These are phyloP conservation scores for Osmerus mordax DNA, from an alignment of 2,113 vertebrate genomes.

Conservation along the genomic window DNA sequence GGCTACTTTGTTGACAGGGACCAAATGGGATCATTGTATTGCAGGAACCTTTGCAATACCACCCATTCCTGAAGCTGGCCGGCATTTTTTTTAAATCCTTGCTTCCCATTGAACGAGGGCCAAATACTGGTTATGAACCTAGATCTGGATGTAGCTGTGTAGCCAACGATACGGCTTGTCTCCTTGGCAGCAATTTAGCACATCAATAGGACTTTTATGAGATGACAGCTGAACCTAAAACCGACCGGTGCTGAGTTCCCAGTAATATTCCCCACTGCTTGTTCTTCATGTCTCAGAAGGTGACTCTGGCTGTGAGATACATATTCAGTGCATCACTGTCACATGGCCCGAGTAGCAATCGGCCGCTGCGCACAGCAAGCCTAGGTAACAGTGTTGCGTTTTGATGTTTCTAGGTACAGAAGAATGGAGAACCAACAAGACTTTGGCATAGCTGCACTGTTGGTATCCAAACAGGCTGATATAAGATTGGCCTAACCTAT, in stretches of 20 bases:
- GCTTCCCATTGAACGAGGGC: too few species aligned
- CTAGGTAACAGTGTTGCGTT: constrained; percentile 13
- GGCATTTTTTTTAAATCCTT: too few species aligned
- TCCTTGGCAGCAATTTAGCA: background rate
- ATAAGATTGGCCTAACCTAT: too few species aligned
- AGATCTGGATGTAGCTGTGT: too few species aligned
- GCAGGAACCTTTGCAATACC: too few species aligned
- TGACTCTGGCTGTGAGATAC: background rate
- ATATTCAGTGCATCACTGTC: constrained; percentile 6
- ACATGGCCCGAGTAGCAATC: background rate
- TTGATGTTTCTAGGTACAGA: background rate
- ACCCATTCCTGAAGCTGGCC: too few species aligned
- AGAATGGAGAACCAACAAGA: background rate
- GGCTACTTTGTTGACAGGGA: too few species aligned
- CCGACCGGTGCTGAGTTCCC: background rate
- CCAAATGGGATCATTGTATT: too few species aligned
- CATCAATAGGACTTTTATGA: background rate
- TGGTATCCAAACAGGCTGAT: background rate
- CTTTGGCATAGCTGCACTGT: background rate
- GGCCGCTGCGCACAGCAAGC: constrained; percentile 13
- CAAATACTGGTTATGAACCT: too few species aligned
- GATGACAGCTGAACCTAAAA: background rate
- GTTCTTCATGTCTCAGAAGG: background rate
- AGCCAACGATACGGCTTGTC: background rate
- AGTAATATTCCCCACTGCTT: background rate